Conservation (phyloP, 2,113 vertebrate species). For the Lipophrys pholis region DNA sequence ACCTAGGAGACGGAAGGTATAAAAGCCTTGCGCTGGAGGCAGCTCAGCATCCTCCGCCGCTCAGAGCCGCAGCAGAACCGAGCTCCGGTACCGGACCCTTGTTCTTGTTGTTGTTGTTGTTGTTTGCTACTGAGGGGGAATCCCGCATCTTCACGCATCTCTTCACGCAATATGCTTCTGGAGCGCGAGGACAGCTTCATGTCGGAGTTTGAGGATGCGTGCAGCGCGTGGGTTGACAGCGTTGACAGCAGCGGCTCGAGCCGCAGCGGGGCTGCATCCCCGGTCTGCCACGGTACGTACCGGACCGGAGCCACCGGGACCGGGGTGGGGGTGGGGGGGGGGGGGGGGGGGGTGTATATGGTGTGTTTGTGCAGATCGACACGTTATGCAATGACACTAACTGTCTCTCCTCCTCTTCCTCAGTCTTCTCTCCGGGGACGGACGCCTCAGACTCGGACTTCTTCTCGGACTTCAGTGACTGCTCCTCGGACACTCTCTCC, state of each 20-base stretch:
- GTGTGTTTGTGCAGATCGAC: too few relatives aligned
- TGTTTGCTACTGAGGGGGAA: too few relatives aligned
- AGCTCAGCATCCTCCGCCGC: conserved; percentile 53
- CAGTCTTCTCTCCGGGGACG: conserved; percentile 84
- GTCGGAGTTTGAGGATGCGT: conserved; percentile 78
- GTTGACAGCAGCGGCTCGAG: conserved; percentile 74
- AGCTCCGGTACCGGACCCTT: too few relatives aligned
- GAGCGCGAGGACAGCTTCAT: conserved; percentile 76
- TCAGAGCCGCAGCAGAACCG: conserved; percentile 26
- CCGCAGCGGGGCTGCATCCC: too few relatives aligned
- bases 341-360: too few relatives aligned
- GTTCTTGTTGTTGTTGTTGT: too few relatives aligned
- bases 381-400: conserved; percentile 59
- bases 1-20: conserved; percentile 85
- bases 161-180: conserved; percentile 74
- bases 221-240: conserved; percentile 79
- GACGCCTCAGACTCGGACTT: conserved; percentile 87
- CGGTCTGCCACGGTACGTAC: too few relatives aligned
- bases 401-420: conserved; percentile 45
- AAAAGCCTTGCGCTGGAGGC: conserved; percentile 76
- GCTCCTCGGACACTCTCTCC: conserved; percentile 83
- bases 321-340: too few relatives aligned
- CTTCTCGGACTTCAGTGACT: conserved; percentile 85
- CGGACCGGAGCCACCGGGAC: too few relatives aligned
- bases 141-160: too few relatives aligned